Conservation (phyloP, 92 coral and sea anemone species). For the Scolanthus callimorphus region DNA sequence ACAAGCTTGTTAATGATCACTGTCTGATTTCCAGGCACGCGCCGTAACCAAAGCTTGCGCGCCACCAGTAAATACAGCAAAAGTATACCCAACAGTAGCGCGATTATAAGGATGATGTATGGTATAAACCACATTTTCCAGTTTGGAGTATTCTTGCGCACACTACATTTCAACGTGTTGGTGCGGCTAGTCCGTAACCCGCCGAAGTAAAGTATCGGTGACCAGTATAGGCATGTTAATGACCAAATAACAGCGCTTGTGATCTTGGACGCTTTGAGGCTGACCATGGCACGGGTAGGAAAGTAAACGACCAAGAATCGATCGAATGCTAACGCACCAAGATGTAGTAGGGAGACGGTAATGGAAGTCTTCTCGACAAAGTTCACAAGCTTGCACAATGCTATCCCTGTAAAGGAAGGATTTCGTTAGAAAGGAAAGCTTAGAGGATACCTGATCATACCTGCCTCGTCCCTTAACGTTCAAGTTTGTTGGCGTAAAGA, state of each 20-base stretch:
- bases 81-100: constrained; percentile 11
- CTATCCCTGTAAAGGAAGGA: constrained; percentile 8
- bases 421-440: no score
- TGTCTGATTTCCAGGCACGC: constrained; percentile 38
- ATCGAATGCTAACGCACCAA: constrained; percentile 20
- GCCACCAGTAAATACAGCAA: constrained; percentile 31
- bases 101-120: constrained; percentile 10
- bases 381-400: constrained; percentile 28
- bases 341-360: constrained; percentile 29
- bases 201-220: constrained; percentile 26
- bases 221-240: constrained; percentile 12
- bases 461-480: no score
- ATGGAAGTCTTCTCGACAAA: constrained; percentile 32
- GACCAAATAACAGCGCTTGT: constrained; percentile 22
- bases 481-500: no score
- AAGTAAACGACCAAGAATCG: constrained; percentile 31
- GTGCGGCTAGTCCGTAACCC: constrained; percentile 1
- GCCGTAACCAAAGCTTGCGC: constrained; percentile 35
- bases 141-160: constrained; percentile 14
- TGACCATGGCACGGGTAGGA: constrained; percentile 28
- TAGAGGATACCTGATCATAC: no score
- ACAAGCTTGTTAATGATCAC: constrained; percentile 3
- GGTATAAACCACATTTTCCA: constrained; percentile 27
- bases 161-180: constrained; percentile 1
- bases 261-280: constrained; percentile 19